Conservation (phyloP, 2,113 vertebrate genomes). For the Phalacrocorax aristotelis region DNA sequence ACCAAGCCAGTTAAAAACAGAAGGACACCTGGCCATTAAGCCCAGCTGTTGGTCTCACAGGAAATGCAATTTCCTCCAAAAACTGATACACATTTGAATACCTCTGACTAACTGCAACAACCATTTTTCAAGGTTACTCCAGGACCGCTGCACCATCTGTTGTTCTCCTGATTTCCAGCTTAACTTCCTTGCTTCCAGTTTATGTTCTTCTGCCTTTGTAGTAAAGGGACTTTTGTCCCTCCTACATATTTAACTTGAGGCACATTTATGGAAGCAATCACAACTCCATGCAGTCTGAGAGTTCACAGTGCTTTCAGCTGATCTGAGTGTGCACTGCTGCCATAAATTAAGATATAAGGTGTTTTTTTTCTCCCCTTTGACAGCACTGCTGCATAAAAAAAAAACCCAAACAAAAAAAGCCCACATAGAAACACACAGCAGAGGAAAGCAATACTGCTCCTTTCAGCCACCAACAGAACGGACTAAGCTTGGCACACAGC, state of each 20-base stretch:
- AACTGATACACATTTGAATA: not conserved
- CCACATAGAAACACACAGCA: not conserved
- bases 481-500: not conserved
- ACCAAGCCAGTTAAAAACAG: not conserved
- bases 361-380: not conserved
- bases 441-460: not conserved
- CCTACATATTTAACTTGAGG: not conserved
- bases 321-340: not conserved
- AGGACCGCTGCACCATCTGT: not conserved
- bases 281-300: not conserved
- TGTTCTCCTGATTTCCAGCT: not conserved
- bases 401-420: too few relatives aligned
- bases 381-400: not conserved
- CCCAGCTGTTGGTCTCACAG: not conserved
- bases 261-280: not conserved
- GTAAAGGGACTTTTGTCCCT: not conserved
- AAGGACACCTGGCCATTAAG: not conserved
- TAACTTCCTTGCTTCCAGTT: not conserved
- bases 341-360: not conserved
- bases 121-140: accelerated
- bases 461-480: not conserved
- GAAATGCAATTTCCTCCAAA: not conserved
- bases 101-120: not conserved
- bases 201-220: not conserved
- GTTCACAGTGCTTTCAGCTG: not conserved